Conservation (phyloP, 2,113 vertebrate genomes). For the Phoenicopterus ruber region DNA sequence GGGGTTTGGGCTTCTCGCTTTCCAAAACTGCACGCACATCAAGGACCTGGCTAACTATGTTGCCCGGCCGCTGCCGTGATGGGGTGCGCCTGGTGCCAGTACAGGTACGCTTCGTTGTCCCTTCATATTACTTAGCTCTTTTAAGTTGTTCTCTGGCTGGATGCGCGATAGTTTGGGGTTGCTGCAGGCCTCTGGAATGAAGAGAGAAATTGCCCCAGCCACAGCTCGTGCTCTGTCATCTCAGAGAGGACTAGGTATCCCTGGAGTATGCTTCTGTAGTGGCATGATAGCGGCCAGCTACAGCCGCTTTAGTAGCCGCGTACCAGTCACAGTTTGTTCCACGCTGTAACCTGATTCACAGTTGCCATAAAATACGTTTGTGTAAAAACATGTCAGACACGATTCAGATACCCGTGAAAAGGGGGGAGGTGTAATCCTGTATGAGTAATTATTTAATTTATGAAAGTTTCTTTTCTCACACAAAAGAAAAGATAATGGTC, state of each 20-base stretch:
- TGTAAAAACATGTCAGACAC: background rate
- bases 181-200: background rate
- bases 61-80: background rate
- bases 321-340: background rate
- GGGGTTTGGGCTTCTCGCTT: background rate
- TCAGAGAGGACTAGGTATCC: background rate
- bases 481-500: background rate
- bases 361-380: background rate
- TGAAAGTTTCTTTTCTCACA: background rate
- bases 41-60: rapidly evolving
- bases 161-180: rapidly evolving
- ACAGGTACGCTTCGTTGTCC: rapidly evolving
- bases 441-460: background rate
- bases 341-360: background rate
- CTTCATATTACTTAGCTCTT: rapidly evolving
- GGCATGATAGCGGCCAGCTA: background rate
- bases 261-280: background rate
- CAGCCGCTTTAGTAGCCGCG: rapidly evolving
- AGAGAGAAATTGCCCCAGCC: background rate
- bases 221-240: rapidly evolving
- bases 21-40: rapidly evolving
- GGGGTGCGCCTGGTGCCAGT: background rate
- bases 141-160: background rate
- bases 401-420: background rate
- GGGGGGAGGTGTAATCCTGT: background rate